These are phyloP conservation scores for Leptinotarsa rubiginosa DNA, from an alignment of 2,888 invertebrate genomes.

Conservation along the genomic window DNA sequence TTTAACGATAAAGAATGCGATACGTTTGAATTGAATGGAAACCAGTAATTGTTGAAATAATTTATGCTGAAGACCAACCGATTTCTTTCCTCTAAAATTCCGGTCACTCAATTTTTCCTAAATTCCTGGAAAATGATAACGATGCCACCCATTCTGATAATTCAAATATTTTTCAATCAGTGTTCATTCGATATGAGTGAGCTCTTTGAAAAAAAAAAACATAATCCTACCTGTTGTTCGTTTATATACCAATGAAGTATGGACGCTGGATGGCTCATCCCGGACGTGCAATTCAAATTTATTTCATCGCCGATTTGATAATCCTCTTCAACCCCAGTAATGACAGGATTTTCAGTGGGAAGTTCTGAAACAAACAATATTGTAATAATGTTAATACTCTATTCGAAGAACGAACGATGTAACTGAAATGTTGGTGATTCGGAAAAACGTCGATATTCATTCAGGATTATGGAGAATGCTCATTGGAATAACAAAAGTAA, in stretches of 20 bases:
- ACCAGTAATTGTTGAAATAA: too few relatives aligned
- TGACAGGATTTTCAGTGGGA: slow-evolving; percentile 80
- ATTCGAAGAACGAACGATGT: background rate
- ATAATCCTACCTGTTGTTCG: slow-evolving; percentile 75
- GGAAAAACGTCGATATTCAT: too few relatives aligned
- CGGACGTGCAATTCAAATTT: slow-evolving; percentile 81
- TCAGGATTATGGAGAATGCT: background rate
- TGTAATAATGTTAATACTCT: background rate
- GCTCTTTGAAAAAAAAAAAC: background rate
- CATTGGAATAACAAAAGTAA: background rate
- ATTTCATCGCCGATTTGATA: slow-evolving; percentile 81
- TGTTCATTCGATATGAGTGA: too few relatives aligned
- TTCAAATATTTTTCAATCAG: too few relatives aligned
- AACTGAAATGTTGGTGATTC: too few relatives aligned
- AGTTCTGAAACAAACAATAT: slow-evolving; percentile 64
- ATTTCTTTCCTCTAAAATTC: too few relatives aligned
- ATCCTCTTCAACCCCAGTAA: slow-evolving; percentile 78
- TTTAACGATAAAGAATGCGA: too few relatives aligned
- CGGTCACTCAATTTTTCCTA: too few relatives aligned
- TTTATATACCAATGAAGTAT: slow-evolving; percentile 83
- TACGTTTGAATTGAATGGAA: too few relatives aligned
- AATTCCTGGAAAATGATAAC: too few relatives aligned
- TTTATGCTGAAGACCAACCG: too few relatives aligned
- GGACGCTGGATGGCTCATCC: slow-evolving; percentile 81
- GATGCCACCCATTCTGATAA: too few relatives aligned